Evolutionary conservation across 2,888 invertebrate genomes (phyloP), one percentile per base, ranked within the genome.

Genomic region (Cryptops parisi): DNA sequence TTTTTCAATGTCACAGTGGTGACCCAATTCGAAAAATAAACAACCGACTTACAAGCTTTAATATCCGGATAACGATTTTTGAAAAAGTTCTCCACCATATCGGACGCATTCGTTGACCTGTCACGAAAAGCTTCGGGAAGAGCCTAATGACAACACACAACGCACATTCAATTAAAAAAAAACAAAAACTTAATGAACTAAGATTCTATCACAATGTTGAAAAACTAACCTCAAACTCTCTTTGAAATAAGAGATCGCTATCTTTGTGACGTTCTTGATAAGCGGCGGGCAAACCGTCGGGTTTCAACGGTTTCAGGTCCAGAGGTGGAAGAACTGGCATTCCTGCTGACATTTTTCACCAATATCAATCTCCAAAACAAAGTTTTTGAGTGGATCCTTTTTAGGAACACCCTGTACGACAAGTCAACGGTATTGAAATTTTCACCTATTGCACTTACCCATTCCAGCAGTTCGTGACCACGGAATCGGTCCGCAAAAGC

Each of bases 61-160:
- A 90, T 90, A 65, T 91, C 90, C 0, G 90, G 90, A 67, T 90
- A 91, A 12, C 90, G 76, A 73, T 91, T 90, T 73, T 90, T 90
- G 59, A 80, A 79, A 15, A 83, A 74, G 68, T 90, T 90, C 68
- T 89, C 89, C 39, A 87, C 76, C 1, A 82, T 76, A 64, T 90
- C 90, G 0, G 89, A 88, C 6, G 87, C 82, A 64, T 85, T 78
- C 0, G 87, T 86, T 1, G 88, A 88, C 22, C 90, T 76, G 67
- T 90, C 90, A 43, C 81, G 79, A 69, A 85, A 89, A 58, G 84
- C 78, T 63, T 88, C 89, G 0, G 90, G 90, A 6, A 90, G 71
- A 67, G 86, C 72, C 74, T 78, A 50, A 44, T 24, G 21, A 5
- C 33, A 33, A 1, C 15, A 51, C 43, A 15, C 44, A 6, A 52